Conservation (phyloP, 2,888 invertebrate genomes). For the Odontocerum albicorne region DNA sequence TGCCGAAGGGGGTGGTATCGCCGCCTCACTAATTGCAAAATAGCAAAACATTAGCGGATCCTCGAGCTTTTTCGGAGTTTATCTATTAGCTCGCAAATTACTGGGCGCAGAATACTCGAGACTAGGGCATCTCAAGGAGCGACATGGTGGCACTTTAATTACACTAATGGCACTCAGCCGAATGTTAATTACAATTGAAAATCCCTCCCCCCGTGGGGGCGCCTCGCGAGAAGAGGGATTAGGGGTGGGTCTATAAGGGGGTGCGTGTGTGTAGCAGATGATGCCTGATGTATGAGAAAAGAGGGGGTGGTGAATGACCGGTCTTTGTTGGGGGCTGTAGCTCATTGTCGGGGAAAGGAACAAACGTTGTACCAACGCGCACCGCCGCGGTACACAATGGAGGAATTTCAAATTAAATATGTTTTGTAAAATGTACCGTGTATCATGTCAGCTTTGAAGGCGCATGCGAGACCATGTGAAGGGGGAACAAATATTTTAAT, state of each 20-base stretch:
- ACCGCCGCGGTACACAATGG: slow-evolving; percentile 6
- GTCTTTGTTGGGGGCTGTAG: slow-evolving; percentile 22
- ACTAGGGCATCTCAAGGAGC: slow-evolving; percentile 16
- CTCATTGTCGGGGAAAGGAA: slow-evolving; percentile 25
- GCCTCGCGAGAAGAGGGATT: slow-evolving; percentile 42
- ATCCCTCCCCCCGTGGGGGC: slow-evolving; percentile 61
- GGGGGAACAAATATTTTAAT: slow-evolving; percentile 5
- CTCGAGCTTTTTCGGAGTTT: slow-evolving; percentile 18
- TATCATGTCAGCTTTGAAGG: background rate
- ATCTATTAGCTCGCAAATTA: slow-evolving; percentile 14
- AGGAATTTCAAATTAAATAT: slow-evolving; percentile 25
- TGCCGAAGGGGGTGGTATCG: slow-evolving; percentile 6
- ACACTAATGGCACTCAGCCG: slow-evolving; percentile 73
- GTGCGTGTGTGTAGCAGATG: slow-evolving; percentile 31
- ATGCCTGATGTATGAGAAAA: slow-evolving; percentile 30
- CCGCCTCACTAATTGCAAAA: slow-evolving; percentile 28
- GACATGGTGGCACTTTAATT: slow-evolving; percentile 62
- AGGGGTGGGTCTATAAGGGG: background rate
- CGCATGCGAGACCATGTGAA: background rate
- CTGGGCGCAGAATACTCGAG: slow-evolving; percentile 2
- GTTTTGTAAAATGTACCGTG: slow-evolving; percentile 1
- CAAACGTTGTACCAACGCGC: slow-evolving; percentile 10
- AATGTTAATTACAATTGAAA: slow-evolving; percentile 76
- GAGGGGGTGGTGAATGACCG: slow-evolving; percentile 24
- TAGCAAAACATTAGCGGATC: slow-evolving; percentile 28